Base-by-base conservation (phyloP, 2,888 invertebrate species). In the Ashinkailepas kermadecensis region DNA sequence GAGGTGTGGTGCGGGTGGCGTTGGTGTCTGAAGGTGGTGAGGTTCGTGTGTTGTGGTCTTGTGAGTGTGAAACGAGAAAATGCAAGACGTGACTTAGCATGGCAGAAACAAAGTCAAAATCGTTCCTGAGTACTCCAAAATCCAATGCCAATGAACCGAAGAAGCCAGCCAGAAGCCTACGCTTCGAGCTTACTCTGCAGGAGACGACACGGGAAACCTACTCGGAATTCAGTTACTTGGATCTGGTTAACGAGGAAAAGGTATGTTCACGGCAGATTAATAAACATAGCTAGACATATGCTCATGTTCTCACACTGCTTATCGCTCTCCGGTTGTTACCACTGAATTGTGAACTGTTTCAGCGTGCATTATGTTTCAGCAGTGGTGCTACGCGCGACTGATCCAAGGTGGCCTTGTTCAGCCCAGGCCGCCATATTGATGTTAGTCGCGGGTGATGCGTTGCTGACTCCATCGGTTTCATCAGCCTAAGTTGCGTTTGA, bases 221-320 rank as follows among this genome's bases (percentile, higher is more conserved):
- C 9, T 79, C 79, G 25, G 79, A 79, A 12, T 79, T 58, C 57
- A 79, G 25, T 58, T 79, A 79, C 13, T 15, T n/a, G 13, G 79
- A 79, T n/a, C 13, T 79, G 25, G 58, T 79, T 4, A 18, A 54
- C 12, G 9, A 57, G 13, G 58, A 79, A 59, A 79, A 79, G 58
- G 79, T 79, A 15, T 12, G 21, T 67, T 25, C n/a, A 15, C 12
- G 25, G 39, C 4, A 39, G 39, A 39, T 1, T 39, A 39, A 39
- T 39, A 39, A 39, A 4, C 39, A 39, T 39, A 39, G 39, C 39
- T 39, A 39, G 39, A 39, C 39, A 39, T 39, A 39, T 39, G 39
- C 39, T 39, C 39, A 39, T 39, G 39, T 39, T 39, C 39, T 39
- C 39, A 4, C 39, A 39, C 39, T 39, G 39, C 39, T 39, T 39